Base-by-base conservation (phyloP, 2,888 invertebrate species). In the Agriopis marginaria region DNA sequence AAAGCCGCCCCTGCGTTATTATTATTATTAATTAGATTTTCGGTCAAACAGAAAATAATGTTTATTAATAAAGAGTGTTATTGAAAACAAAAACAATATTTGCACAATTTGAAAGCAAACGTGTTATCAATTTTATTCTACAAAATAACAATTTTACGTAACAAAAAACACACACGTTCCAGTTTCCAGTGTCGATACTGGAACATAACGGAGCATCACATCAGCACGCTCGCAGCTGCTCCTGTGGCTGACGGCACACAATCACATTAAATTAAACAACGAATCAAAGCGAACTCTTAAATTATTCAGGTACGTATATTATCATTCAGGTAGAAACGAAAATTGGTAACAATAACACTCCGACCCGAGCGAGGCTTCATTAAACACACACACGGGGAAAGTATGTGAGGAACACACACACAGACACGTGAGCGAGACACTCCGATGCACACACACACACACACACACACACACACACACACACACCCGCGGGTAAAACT, bases 251-350 rank as follows among this genome's bases (percentile, higher is more conserved):
- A 32, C 10, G 59, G 49, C 60, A 10, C 7, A 49, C 60, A 49
- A 64, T 58, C 58, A 17, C 32, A 51, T 45, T 0, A 55, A 63
- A 47, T 58, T 50, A 44, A 64, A 64, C 50, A 50, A 64, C 12
- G 23, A 58, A 58, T 65, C 42, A 50, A 42, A 64, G 23, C 56
- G 64, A 56, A 50, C 56, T 14, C 32, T 39, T 44, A 39, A 63
- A 66, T 60, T 60, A 49, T 60, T 60, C 49, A 49, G 23, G 42
- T 9, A 42, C 7, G 60, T 7, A 60, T 60, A 60, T 60, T 60
- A 60, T 60, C 60, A 40, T 60, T 56, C 74, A 74, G 67, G 74
- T 71, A 60, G 58, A 67, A 56, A 64, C 65, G 66, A 66, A 66
- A 47, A 55, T 47, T 60, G 32, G 66, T 7, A 66, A 68, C 72